Conservation (phyloP, 2,888 invertebrate genomes). For the Cantharis flavilabris region DNA sequence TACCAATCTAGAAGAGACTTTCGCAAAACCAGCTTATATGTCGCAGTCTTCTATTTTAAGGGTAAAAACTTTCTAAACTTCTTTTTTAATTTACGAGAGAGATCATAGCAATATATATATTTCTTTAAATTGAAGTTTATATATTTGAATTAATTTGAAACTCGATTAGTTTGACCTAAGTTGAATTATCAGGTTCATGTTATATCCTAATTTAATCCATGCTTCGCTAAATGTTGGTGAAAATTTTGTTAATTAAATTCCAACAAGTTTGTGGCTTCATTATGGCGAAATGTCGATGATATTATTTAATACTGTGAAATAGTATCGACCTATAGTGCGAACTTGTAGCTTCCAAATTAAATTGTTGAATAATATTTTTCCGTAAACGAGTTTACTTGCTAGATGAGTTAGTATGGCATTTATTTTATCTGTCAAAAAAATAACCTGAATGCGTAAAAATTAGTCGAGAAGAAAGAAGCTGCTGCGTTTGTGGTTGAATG, state of each 20-base stretch:
- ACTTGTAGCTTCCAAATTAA: not conserved
- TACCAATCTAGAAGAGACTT: slow-evolving; percentile 3
- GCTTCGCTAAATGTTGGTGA: not conserved
- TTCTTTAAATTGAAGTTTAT: no score
- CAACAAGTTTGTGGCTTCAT: not conserved
- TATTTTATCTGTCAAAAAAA: not conserved
- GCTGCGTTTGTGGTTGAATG: not conserved
- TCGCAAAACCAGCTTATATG: slow-evolving; percentile 7
- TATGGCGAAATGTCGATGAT: not conserved
- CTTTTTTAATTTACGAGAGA: no score
- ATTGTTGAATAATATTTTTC: no score
- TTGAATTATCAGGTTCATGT: not conserved
- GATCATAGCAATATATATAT: no score
- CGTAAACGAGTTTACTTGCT: not conserved
- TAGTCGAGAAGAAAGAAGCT: not conserved
- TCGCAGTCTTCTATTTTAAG: slow-evolving; percentile 22
- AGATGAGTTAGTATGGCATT: not conserved
- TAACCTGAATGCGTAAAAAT: not conserved
- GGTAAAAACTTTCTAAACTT: slow-evolving; percentile 1
- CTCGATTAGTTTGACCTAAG: not conserved
- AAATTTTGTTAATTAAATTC: not conserved
- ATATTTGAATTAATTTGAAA: not conserved
- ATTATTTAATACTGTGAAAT: not conserved
- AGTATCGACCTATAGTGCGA: not conserved
- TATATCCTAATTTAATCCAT: not conserved